Evolutionary conservation across 2,113 vertebrate species (phyloP).

Genomic region (Apus apus): DNA sequence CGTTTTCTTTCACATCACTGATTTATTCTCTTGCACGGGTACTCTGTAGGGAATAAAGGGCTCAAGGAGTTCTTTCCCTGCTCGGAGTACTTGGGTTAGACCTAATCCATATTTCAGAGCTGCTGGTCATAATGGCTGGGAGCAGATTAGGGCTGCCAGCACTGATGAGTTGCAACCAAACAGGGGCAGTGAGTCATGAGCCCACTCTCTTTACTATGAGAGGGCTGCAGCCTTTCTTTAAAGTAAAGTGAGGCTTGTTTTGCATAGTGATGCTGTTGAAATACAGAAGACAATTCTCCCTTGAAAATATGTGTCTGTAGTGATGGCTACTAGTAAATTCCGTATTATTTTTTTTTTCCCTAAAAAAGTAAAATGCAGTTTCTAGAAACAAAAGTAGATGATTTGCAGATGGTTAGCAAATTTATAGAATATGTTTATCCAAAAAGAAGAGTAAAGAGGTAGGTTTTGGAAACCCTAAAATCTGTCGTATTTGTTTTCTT

Average conservation of each 20-base stretch:
- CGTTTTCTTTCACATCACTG: slow-evolving; percentile 61
- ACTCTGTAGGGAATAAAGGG: slow-evolving; percentile 23
- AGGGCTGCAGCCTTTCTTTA: slow-evolving; percentile 24
- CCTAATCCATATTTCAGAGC: slow-evolving; percentile 62
- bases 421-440: not conserved
- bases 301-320: not conserved
- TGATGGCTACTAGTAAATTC: not conserved
- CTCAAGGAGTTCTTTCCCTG: slow-evolving; percentile 26
- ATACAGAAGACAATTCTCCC: not conserved
- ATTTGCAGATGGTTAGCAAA: not conserved
- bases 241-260: not conserved
- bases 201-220: not conserved
- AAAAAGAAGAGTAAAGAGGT: not conserved
- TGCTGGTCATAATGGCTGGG: slow-evolving; percentile 44
- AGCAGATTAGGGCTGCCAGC: slow-evolving; percentile 43
- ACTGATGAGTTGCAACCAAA: slow-evolving; percentile 47
- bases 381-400: not conserved
- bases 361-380: not conserved
- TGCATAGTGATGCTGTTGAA: not conserved
- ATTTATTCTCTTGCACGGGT: slow-evolving; percentile 51
- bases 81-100: not conserved
- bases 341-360: not conserved
- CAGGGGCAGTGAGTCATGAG: slow-evolving; percentile 39
- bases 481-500: not conserved
- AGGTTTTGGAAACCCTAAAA: not conserved